Base-by-base conservation (phyloP, 1,140 invertebrate genomes). In the Chionoecetes opilio region DNA sequence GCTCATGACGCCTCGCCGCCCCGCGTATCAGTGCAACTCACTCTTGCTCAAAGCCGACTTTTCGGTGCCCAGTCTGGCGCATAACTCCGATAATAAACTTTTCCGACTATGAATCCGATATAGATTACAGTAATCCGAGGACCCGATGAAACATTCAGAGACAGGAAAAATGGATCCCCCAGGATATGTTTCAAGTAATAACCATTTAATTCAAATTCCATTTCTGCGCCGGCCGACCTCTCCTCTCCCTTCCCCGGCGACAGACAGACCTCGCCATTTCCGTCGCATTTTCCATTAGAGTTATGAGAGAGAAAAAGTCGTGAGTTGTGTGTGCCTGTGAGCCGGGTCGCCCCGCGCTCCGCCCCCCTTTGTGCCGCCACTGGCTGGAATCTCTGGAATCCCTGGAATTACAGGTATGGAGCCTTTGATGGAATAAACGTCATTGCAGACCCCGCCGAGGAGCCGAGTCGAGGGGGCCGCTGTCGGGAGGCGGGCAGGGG, bases 361-460 rank as follows among this genome's bases (percentile, higher is more conserved):
- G 82, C 46, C 90, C 92, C 94, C 94, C 94, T 95, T 95, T 95
- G 94, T 95, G 90, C 94, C 92, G 94, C 90, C 63, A 95, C 84
- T 95, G 94, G 90, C 94, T 95, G 94, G 94, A 95, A 95, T 95
- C 94, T 75, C 90, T 75, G 94, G 94, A 95, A 95, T 92, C 88
- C 75, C 94, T 92, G 94, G 94, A 95, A 95, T 95, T 95, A 86
- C 94, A 95, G 94, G 94, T 95, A 95, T 95, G 94, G 94, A 92
- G 94, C 94, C 94, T 95, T 95, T 95, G 94, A 95, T 95, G 94
- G 91, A 92, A 95, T 95, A 95, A 95, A 95, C 94, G 94, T 95
- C 94, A 95, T 95, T 95, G 94, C 94, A 95, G 90, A 82, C 82
- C 94, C 91, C 37, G 94, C 84, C 38, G 84, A 95, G 93, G 87